Conservation (phyloP, 2,797 vertebrate genomes). For the Protosalanx chinensis region DNA sequence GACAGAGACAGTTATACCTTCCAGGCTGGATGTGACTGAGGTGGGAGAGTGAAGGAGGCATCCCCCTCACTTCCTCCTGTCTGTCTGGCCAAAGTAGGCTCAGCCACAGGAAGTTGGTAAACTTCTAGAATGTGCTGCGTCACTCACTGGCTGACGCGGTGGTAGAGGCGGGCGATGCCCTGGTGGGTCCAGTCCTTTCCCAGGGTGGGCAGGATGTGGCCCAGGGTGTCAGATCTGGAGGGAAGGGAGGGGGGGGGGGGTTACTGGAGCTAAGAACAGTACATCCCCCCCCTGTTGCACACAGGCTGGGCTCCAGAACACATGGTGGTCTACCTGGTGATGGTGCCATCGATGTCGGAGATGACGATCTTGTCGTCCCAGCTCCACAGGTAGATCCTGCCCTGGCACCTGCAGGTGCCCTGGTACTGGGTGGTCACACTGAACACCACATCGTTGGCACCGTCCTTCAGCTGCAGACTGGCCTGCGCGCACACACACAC, state of each 20-base stretch:
- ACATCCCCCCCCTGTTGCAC: not conserved
- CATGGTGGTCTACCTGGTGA: slow-evolving; percentile 79
- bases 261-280: slow-evolving; percentile 5
- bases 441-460: slow-evolving; percentile 93
- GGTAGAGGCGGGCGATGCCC: slow-evolving; percentile 91
- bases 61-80: not conserved
- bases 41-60: not conserved
- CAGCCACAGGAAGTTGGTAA: too few species aligned
- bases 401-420: slow-evolving; percentile 92
- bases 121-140: too few species aligned
- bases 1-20: not conserved
- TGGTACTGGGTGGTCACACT: slow-evolving; percentile 97
- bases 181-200: slow-evolving; percentile 99
- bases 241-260: not conserved
- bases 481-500: slow-evolving; percentile 64
- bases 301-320: not conserved
- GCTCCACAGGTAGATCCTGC: slow-evolving; percentile 93
- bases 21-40: too few species aligned
- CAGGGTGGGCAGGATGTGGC: slow-evolving; percentile 92
- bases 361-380: slow-evolving; percentile 96
- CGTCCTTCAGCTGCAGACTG: slow-evolving; percentile 87
- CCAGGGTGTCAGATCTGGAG: slow-evolving; percentile 89
- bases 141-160: slow-evolving; percentile 96
- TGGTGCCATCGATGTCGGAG: slow-evolving; percentile 96
- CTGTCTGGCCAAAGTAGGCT: not conserved